Evolutionary conservation across 1,140 invertebrate species (phyloP), one percentile per base, ranked within the genome.

Genomic region (Achatina immaculata): DNA sequence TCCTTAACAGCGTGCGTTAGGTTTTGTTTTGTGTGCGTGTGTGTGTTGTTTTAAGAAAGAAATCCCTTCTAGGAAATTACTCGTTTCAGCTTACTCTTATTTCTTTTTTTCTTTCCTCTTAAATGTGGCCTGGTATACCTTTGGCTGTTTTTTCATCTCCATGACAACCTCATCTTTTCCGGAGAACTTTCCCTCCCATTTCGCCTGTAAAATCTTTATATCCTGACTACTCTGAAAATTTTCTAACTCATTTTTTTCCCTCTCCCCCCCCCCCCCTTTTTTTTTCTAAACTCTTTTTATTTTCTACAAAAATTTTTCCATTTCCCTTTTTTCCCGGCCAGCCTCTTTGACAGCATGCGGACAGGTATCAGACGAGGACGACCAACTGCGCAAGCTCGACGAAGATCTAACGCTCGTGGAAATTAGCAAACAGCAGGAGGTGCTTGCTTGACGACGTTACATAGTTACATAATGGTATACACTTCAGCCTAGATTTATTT

Each of bases 401-500:
- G n/a, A 62, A 62, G 58, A 62, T 62, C 58, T 62, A 31, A 62
- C 1, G 58, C 31, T 62, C 4, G 58, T 2, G 28, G n/a, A 62
- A 62, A 62, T 62, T 62, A 62, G 28, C 58, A 31, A 62, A 4
- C 58, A 62, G 58, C 58, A 62, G 58, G 58, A 24, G 58, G 28
- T 31, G 4, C 4, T 62, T n/a, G n/a, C n/a, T n/a, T n/a, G n/a
- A n/a, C n/a, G n/a, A 4, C 58, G n/a, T 62, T 28, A 9, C 21
- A 4, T 28, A 2, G 58, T 62, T 62, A 34, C 58, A 62, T 62
- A 62, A 62, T 62, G 58, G 58, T 62, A 62, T 28, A 31, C 58
- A 28, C 58, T 62, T 62, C 58, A 62, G 58, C 9, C 58, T 31
- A n/a, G n/a, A 62, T 62, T 62, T 62, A 62, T 31, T 31, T 62